Conservation (phyloP, 2,113 vertebrate species). For the Eleginops maclovinus region DNA sequence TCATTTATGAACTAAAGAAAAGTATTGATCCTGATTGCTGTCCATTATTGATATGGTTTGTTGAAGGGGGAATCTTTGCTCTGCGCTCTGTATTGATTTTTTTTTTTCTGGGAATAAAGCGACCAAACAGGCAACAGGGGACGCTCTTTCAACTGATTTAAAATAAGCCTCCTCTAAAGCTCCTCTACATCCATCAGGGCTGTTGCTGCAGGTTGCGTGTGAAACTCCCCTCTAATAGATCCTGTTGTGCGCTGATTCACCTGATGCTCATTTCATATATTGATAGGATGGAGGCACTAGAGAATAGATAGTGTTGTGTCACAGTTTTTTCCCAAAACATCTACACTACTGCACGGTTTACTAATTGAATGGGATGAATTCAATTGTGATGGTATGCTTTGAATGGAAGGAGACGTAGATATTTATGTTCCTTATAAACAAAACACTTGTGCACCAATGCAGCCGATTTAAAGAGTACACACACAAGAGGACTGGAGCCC, state of each 20-base stretch:
- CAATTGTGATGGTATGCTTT: not conserved
- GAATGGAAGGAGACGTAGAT: not conserved
- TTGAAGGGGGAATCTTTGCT: not conserved
- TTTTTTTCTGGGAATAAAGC: not conserved
- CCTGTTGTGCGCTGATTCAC: not conserved
- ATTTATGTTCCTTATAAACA: not conserved
- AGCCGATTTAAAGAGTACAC: conserved; percentile 12
- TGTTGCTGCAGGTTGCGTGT: conserved; percentile 14
- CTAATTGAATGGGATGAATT: not conserved
- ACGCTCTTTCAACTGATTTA: conserved; percentile 56
- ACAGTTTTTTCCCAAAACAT: not conserved
- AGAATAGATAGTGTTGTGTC: not conserved
- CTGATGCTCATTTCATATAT: not conserved
- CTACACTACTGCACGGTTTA: not conserved
- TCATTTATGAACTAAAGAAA: too few species aligned
- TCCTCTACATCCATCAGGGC: not conserved
- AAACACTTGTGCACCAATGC: conserved; percentile 6
- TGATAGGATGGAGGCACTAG: not conserved
- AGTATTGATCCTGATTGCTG: not conserved
- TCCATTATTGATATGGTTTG: not conserved
- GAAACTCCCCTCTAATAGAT: not conserved
- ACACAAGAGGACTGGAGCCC: conserved; percentile 17
- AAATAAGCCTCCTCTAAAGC: not conserved
- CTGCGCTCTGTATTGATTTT: conserved; percentile 3
- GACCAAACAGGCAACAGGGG: conserved; percentile 52